phyloP scores from a whole-genome alignment of 2,113 vertebrate species.

The Columbina picui region DNA sequence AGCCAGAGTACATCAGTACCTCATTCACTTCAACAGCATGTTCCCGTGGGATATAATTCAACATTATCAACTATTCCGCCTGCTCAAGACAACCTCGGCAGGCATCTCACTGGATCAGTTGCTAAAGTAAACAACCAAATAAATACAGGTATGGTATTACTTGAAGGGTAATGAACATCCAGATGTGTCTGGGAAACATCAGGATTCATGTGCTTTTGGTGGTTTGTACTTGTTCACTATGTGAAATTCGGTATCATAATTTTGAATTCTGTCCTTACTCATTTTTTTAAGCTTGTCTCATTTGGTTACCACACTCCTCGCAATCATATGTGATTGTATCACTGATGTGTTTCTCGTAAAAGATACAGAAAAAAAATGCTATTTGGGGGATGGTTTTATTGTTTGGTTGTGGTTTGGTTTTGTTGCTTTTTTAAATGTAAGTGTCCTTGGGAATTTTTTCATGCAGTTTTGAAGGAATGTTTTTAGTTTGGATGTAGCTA shows the following conservation, averaged over 20 bases:
- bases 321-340: background rate
- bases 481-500: background rate
- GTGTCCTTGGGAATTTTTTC: background rate
- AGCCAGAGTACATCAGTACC: constrained; percentile 68
- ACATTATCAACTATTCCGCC: constrained; percentile 52
- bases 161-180: background rate
- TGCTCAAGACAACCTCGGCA: constrained; percentile 49
- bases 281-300: background rate
- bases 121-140: constrained; percentile 56
- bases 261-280: background rate
- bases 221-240: background rate
- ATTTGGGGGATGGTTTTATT: background rate
- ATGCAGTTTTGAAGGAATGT: background rate
- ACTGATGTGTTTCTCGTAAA: background rate
- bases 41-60: constrained; percentile 64
- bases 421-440: background rate
- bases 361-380: background rate
- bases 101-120: constrained; percentile 44
- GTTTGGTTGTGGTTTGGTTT: background rate
- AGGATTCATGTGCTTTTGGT: background rate
- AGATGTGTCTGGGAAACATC: background rate
- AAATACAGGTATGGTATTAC: constrained; percentile 62
- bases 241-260: background rate
- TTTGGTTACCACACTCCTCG: background rate
- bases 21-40: constrained; percentile 76